Conservation (phyloP, 1,140 invertebrate genomes). For the Tenebrio molitor region DNA sequence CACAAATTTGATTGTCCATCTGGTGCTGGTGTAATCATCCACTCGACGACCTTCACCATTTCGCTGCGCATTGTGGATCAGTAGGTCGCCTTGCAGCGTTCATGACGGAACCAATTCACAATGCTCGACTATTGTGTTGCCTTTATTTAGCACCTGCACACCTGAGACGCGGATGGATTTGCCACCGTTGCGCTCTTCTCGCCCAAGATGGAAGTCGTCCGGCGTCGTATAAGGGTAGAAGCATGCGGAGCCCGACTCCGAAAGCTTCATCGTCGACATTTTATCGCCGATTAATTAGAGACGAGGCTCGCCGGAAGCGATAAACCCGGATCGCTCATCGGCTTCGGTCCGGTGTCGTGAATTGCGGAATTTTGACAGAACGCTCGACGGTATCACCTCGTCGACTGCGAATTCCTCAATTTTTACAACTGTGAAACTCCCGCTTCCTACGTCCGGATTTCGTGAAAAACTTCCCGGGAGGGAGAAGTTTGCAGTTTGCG, state of each 20-base stretch:
- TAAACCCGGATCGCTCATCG: no score
- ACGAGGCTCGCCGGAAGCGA: no score
- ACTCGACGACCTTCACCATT: constrained; percentile 27
- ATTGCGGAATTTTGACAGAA: no score
- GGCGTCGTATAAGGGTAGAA: no score
- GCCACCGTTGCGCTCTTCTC: background rate
- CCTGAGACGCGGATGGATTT: background rate
- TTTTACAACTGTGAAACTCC: background rate
- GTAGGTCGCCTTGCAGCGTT: constrained; percentile 34
- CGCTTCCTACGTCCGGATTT: background rate
- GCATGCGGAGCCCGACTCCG: no score
- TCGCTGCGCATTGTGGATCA: constrained; percentile 33
- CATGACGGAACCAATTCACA: constrained; percentile 35
- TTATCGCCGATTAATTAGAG: no score
- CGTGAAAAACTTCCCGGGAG: background rate
- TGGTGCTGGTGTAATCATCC: background rate
- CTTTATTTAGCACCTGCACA: constrained; percentile 13
- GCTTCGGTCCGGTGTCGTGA: no score
- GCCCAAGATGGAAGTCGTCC: no score
- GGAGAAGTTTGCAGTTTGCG: no score
- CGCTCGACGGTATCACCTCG: background rate
- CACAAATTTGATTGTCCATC: background rate
- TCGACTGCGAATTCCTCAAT: background rate
- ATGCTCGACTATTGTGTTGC: constrained; percentile 8
- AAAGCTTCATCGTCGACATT: no score